Base-by-base conservation (phyloP, 2,113 vertebrate species). In the Corythoichthys intestinalis region DNA sequence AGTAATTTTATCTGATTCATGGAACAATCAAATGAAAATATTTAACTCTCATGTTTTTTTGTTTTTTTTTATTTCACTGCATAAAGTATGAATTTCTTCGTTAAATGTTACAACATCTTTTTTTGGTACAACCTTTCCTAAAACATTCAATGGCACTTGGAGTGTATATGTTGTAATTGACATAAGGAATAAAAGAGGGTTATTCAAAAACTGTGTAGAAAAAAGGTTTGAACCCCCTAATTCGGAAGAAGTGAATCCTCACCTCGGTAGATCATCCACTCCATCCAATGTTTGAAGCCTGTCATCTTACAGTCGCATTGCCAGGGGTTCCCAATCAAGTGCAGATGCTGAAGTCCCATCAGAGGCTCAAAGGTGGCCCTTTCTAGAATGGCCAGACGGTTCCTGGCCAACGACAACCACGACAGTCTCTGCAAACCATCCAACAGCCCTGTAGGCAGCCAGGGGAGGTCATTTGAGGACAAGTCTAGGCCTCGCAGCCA, bases 211-310 rank as follows among this genome's bases (percentile, higher is more conserved):
- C 8, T 47, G 8, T 56, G 14, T 38, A 11, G 11, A 28, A 13
- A 11, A 57, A 37, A 13, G 2, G 7, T 39, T 9, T 8, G 9
- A 35, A 59, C 13, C 49, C 4, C 15, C 15, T 6, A 15, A 17
- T 41, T 61, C 15, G 39, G 4, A 15, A 59, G 57, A 59, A 15
- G 12, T 17, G 57, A 56, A 28, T 60, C 11, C 37, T 28, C 37
- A 98, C 96, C 96, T 89, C 94, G 88, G 79, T 95, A 98, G 67
- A 94, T 92, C 85, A 98, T 91, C 96, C 96, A 98, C 82, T 98
- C 96, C 89, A 98, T 92, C 96, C 95, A 97, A 87, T 96, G 93
- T 83, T 95, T 98, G 90, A 98, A 95, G 60, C 94, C 93, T 9
- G 94, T 91, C 57, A 98, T 90, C 74, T 90, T 94, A 85, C 96